Evolutionary conservation across 2,113 vertebrate species (phyloP), one percentile per base, ranked within the genome.

Genomic region (Murina feae): DNA sequence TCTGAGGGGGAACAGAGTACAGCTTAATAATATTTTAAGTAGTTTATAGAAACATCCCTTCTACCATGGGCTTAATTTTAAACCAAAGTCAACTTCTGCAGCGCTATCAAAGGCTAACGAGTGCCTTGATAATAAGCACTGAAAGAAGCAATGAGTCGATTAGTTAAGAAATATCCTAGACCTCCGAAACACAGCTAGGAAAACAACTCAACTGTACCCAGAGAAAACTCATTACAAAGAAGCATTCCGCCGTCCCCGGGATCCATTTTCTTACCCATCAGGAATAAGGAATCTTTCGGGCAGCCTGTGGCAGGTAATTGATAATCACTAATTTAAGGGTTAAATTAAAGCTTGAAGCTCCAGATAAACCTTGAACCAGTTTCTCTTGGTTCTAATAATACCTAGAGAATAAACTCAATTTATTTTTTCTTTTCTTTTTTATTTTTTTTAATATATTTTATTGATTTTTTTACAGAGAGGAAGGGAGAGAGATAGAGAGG

Each of bases 161-260:
- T 98, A 98, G 98, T 97, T 97, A 97, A 98, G 96, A 98, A 97
- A 96, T 97, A 98, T 97, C 95, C 97, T 97, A 97, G 97, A 94
- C 96, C 96, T 96, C 93, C 96, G 92, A 98, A 98, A 98, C 95
- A 96, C 35, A 96, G 97, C 98, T 96, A 98, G 81, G 55, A 97
- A 98, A 98, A 98, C 97, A 98, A 97, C 97, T 97, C 97, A 98
- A 92, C 96, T 98, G 97, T 96, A 95, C 93, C 97, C 96, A 96
- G 94, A 98, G 96, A 96, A 95, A 93, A 69, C 37, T 94, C 85
- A 86, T 9, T 51, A 87, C 23, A 23, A 87, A 60, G 75, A 84
- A 63, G 23, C 66, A 78, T 11, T 53, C 65, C 53, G 35, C 37
- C 82, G 86, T 96, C 89, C 85, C 95, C 94, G 79, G 11, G 94